Base-by-base conservation (phyloP, 2,113 vertebrate species). In the Regulus satrapa region DNA sequence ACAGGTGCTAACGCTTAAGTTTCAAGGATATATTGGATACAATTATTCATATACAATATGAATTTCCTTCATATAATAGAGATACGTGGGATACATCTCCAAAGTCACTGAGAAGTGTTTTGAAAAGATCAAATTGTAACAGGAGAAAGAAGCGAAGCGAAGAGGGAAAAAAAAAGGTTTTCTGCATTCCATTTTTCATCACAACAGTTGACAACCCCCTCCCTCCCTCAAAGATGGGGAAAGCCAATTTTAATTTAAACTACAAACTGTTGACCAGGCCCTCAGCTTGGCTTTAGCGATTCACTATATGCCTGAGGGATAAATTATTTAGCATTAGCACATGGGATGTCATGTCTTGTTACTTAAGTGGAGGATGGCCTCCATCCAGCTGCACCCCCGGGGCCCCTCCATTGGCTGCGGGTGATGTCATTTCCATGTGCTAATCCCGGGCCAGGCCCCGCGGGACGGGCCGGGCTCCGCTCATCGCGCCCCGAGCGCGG, bases 391-490 rank as follows among this genome's bases (percentile, higher is more conserved):
- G 92, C 51, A 89, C 93, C 96, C 96, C 76, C 40, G 54, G 78
- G 91, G 58, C 92, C 45, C 52, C 58, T 12, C 25, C 31, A 96
- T 96, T 96, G 97, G 93, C 95, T 96, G 89, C 1, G n/a, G 91
- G 75, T 97, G 97, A 97, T 94, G 96, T 97, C 88, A 97, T 78
- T 91, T 89, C 97, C 94, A 82, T 97, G 97, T 66, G 96, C 88
- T 94, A 97, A 97, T 93, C 89, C 96, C 23, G n/a, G 2, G 9
- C 28, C 9, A 92, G 76, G 62, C 20, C 95, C 77, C 89, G 46
- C 63, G 81, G 87, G 87, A n/a, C n/a, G n/a, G n/a, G n/a, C n/a
- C n/a, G n/a, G n/a, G n/a, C n/a, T n/a, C n/a, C n/a, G n/a, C n/a
- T n/a, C n/a, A n/a, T n/a, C n/a, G n/a, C n/a, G n/a, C n/a, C n/a